Base-by-base conservation (phyloP, 2,113 vertebrate species). In the Candoia aspera region DNA sequence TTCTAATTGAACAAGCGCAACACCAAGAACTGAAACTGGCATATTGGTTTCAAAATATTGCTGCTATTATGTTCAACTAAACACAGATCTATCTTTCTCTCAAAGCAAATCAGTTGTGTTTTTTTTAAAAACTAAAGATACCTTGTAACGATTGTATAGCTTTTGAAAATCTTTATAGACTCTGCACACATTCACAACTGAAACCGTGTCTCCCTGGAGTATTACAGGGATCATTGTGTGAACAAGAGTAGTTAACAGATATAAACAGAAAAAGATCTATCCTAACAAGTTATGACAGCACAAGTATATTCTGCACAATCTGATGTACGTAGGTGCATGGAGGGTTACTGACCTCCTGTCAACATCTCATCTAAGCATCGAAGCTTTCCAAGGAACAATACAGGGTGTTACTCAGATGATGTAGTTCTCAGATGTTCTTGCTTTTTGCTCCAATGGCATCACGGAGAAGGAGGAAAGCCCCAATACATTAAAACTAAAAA, bases 311-410 rank as follows among this genome's bases (percentile, higher is more conserved):
- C 73, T 88, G 55, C 88, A 29, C 73, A 53, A 24, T 84, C 88
- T 87, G 42, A 8, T 92, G 23, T 93, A 90, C 64, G 59, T 58
- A 54, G 62, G 54, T 73, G 90, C 0, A 0, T 6, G 54, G 93
- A 95, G 10, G 19, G 87, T 86, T 90, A 54, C 64, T 93, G 93
- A 95, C 90, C 93, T 94, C 54, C 86, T 96, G 94, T 92, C 91
- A 93, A 64, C 37, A 94, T 94, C 94, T 94, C 90, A 57, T 92
- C 59, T 93, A 92, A 96, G 92, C 49, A 93, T 59, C 90, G 94
- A 94, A 53, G 11, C 94, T 93, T 87, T 86, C 89, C 83, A 96
- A 95, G 89, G 1, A 87, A 88, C 0, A 88, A 42, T 21, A 90
- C 84, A 53, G 37, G 33, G 90, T 33, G 2, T 85, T 58, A 37